Conservation (phyloP, 2,888 invertebrate species). For the Carcina quercana region DNA sequence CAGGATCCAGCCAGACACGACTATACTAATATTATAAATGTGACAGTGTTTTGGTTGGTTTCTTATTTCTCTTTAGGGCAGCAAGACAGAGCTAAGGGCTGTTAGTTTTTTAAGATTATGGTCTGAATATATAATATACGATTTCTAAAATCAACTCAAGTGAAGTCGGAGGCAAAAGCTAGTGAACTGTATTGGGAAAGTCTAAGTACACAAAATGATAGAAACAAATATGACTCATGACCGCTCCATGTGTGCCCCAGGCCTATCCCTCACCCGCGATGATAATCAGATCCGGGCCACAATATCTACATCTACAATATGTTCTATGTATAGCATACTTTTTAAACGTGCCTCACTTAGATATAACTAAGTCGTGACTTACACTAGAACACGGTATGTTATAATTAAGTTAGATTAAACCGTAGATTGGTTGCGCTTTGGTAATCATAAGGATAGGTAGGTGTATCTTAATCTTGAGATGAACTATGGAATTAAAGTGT, state of each 20-base stretch:
- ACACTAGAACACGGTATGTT: conserved; percentile 54
- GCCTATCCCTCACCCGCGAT: conserved; percentile 38
- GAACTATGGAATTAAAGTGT: neutral
- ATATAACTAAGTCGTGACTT: conserved; percentile 68
- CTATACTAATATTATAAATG: no score
- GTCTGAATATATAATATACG: no score
- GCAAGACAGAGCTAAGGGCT: no score
- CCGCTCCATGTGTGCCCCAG: conserved; percentile 30
- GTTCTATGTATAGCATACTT: conserved; percentile 29
- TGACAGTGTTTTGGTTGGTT: no score
- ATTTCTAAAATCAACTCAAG: no score
- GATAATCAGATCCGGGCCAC: conserved; percentile 54
- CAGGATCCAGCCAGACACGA: no score
- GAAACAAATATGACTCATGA: no score
- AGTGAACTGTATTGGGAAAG: no score
- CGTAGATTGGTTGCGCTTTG: conserved; percentile 42
- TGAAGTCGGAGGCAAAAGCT: no score
- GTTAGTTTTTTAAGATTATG: no score
- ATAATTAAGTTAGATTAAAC: conserved; percentile 67
- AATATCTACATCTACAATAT: conserved; percentile 20
- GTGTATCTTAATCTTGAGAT: neutral
- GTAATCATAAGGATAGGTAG: conserved; percentile 42
- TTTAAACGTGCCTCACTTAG: conserved; percentile 46
- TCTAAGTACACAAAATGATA: no score
- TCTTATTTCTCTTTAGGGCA: no score